Base-by-base conservation (phyloP, 2,888 invertebrate species). In the Caenorhabditis becei region DNA sequence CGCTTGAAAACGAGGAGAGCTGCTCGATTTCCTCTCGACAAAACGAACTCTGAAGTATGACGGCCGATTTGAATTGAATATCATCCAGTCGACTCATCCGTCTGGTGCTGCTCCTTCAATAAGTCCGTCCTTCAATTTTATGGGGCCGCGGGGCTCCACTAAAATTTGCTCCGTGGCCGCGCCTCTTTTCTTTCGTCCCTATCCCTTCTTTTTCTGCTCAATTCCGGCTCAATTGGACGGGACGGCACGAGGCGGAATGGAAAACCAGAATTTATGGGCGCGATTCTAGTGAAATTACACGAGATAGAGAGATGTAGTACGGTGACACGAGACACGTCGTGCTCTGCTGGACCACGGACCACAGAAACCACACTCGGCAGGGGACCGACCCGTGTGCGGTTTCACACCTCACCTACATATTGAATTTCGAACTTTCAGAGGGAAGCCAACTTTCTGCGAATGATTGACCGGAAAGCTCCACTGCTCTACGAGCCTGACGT, bases 401-500 rank as follows among this genome's bases (percentile, higher is more conserved):
- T 53, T 66, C 65, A 49, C 63, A 24, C 41, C 70, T 18, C 28
- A 56, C 41, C 41, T 41, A 14, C 8, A 41, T 10, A 41, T 54
- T 28, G 41, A 59, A 32, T 59, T 37, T 37, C 41, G 59, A 59
- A 71, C 26, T 71, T 82, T 85, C 90, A 91, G 83, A 77, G 91
- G 20, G 91, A 91, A 74, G 91, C 91, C 37, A 91, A 91, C 69
- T 91, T 91, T 74, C 84, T 91, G 49, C 88, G 91, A 18, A 91
- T 91, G 91, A 91, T 91, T 67, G 91, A 91, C 79, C 82, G 91
- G 23, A 91, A 91, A 61, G 91, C 90, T 16, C 91, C 91, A 7
- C 81, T 89, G 37, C 83, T 91, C 20, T 90, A 90, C 74, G 91
- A 91, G 69, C 91, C 91, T 37, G 88, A 89, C 32, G 89, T 91